Percentiles rank a stretch among this genome's conserved stretches.
These are phyloP conservation scores for Idaea aversata DNA, from an alignment of 2,888 invertebrate genomes.

Conservation along the genomic window DNA sequence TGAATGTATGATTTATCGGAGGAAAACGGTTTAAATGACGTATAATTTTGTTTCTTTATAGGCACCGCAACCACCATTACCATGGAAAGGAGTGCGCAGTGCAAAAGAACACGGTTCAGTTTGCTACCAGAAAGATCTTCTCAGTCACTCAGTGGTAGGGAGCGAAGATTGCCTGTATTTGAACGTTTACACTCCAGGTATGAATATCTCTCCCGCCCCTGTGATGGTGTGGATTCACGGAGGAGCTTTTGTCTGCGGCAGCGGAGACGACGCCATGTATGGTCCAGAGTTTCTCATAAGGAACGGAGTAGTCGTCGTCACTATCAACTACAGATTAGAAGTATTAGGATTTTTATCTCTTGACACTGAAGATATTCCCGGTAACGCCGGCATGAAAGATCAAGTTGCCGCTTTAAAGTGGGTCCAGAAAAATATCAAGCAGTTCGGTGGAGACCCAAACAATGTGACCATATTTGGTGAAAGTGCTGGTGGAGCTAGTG, in stretches of 20 bases:
- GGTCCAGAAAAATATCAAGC: conserved; percentile 45
- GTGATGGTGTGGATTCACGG: conserved; percentile 69
- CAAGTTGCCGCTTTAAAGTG: conserved; percentile 48
- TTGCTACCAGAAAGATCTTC: conserved; percentile 45
- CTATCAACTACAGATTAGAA: conserved; percentile 76
- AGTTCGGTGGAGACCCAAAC: conserved; percentile 48
- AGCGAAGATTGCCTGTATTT: conserved; percentile 65
- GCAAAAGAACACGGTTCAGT: conserved; percentile 54
- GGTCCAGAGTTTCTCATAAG: conserved; percentile 77
- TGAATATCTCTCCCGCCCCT: conserved; percentile 40
- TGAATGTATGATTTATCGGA: not conserved
- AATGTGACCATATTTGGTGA: conserved; percentile 47
- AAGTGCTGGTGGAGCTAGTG: conserved; percentile 21
- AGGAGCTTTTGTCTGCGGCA: conserved; percentile 53
- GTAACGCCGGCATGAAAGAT: conserved; percentile 79
- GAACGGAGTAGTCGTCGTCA: conserved; percentile 75
- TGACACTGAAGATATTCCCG: conserved; percentile 73
- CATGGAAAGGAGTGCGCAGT: conserved; percentile 57
- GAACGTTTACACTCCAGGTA: conserved; percentile 60
- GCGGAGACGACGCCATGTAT: conserved; percentile 57
- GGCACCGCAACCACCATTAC: conserved; percentile 53
- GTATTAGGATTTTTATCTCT: conserved; percentile 78
- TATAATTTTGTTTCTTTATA: conserved; percentile 32
- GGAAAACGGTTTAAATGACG: not conserved
- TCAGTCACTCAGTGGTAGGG: conserved; percentile 26